phyloP scores from a whole-genome alignment of 1,140 invertebrate species.

The Brevipalpus yothersi region DNA sequence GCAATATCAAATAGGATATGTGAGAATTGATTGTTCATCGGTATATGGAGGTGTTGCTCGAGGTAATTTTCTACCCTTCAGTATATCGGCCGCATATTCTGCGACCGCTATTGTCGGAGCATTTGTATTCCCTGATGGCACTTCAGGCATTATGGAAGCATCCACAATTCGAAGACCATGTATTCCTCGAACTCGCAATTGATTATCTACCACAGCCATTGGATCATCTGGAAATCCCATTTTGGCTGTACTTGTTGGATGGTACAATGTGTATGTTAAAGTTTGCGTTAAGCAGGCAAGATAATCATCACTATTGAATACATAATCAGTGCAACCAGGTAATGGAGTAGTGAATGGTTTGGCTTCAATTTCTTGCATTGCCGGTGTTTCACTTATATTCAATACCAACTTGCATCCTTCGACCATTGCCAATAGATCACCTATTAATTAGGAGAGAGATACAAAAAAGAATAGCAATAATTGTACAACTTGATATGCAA shows the following conservation, averaged over 20 bases:
- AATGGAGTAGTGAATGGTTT: not conserved
- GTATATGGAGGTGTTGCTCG: not conserved
- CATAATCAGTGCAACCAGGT: not conserved
- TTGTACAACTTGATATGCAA: too few relatives aligned
- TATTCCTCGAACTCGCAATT: constrained; percentile 22
- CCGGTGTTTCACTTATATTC: not conserved
- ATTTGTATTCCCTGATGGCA: constrained; percentile 38
- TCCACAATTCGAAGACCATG: constrained; percentile 33
- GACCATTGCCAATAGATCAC: not conserved
- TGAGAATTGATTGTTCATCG: not conserved
- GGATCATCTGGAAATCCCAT: constrained; percentile 67
- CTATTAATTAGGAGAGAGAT: too few relatives aligned
- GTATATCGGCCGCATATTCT: constrained; percentile 36
- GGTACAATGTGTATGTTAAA: constrained; percentile 36
- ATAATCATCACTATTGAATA: not conserved
- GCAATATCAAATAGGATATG: not conserved
- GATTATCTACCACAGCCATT: constrained; percentile 58
- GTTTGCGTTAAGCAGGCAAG: not conserved
- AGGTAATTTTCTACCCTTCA: constrained; percentile 21
- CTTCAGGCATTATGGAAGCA: constrained; percentile 39
- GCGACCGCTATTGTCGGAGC: constrained; percentile 40
- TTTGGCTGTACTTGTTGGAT: constrained; percentile 65
- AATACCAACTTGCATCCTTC: not conserved
- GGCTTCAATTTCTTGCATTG: not conserved
- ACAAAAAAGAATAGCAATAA: too few relatives aligned